These are phyloP conservation scores for Eidolon dupreanum DNA, from an alignment of 2,797 vertebrate species.

Conservation along the genomic window DNA sequence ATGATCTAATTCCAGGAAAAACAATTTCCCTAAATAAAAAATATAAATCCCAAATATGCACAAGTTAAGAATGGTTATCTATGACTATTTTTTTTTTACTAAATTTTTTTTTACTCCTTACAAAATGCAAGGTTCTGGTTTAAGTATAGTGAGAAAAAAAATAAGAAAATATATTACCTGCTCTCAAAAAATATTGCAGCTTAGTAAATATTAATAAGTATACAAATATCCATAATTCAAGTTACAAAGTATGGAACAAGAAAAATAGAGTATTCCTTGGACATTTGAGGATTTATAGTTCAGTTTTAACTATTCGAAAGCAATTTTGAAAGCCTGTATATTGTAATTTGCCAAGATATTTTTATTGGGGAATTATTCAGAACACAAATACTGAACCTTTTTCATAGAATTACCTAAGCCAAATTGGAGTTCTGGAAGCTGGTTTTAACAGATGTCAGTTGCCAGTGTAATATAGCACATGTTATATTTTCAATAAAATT, in stretches of 20 bases:
- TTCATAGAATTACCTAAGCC: constrained; percentile 72
- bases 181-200: background rate
- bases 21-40: constrained; percentile 31
- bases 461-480: constrained; percentile 57
- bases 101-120: background rate
- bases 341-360: constrained; percentile 67
- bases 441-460: constrained; percentile 70
- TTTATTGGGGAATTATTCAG: constrained; percentile 69
- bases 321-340: constrained; percentile 53
- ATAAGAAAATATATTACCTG: constrained; percentile 38
- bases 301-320: constrained; percentile 63
- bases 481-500: constrained; percentile 63
- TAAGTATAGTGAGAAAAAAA: constrained; percentile 2
- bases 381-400: constrained; percentile 58
- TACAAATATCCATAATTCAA: constrained; percentile 22
- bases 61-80: background rate
- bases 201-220: constrained; percentile 51
- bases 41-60: background rate
- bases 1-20: constrained; percentile 58
- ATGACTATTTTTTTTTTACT: background rate
- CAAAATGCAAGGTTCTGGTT: background rate
- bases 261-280: background rate
- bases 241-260: constrained; percentile 25
- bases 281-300: constrained; percentile 58
- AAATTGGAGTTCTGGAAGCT: constrained; percentile 70